Base-by-base conservation (phyloP, 2,797 vertebrate genomes). In the Gymnothorax javanicus region DNA sequence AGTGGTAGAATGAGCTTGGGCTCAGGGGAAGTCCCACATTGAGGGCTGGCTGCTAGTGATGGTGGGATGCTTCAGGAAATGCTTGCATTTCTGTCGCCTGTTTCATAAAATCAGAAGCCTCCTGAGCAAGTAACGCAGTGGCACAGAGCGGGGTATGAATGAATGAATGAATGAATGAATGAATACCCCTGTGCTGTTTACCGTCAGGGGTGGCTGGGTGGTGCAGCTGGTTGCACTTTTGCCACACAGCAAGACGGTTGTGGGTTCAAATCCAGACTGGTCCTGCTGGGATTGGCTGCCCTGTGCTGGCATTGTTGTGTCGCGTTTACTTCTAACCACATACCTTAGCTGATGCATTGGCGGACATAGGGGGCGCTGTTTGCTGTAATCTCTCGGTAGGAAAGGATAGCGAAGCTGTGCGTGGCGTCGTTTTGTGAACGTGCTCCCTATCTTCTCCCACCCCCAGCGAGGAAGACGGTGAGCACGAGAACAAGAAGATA, bases 401-500 rank as follows among this genome's bases (percentile, higher is more conserved):
- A 43, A 43, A 6, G 20, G 75, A 33, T 15, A 54, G 2, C 6
- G 33, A 12, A 12, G 12, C 59, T 15, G 59, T 17, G 12, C 12
- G 57, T 60, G 59, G 59, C 8, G 13, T 17, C 59, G 0, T 60
- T 43, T 43, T 43, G 33, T 43, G 33, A 43, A 43, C 33, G 57
- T 8, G 57, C 33, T 43, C 59, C 59, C 59, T 60, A 5, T 60
- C 59, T 60, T 13, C 2, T 6, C 13, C 64, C 1, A 20, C 43
- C 27, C 60, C 77, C 94, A 99, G 98, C 89, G 98, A 99, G 90
- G 98, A 99, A 93, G 97, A 99, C 85, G 97, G 97, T 58, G 98
- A 99, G 91, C 96, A 97, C 91, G 97, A 97, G 91, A 95, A 97
- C 91, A 99, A 99, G 96, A 95, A 95, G 94, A 97, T 98, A 93